phyloP scores from a whole-genome alignment of 2,888 invertebrate genomes.

The Eilema depressum region DNA sequence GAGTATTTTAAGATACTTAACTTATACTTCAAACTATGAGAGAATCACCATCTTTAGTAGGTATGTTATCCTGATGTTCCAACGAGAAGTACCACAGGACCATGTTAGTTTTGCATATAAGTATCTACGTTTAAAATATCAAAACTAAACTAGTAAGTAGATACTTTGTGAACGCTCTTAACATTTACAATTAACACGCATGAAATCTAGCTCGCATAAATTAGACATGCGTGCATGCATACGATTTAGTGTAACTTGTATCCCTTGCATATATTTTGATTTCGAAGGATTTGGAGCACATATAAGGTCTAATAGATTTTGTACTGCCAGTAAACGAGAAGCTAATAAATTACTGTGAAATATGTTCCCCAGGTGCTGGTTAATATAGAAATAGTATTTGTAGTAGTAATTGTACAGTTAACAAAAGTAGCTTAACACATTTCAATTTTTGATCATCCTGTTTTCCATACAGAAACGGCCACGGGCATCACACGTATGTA shows the following conservation, averaged over 20 bases:
- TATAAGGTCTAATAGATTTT: background rate
- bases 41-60: too few relatives aligned
- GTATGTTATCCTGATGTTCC: too few relatives aligned
- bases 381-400: background rate
- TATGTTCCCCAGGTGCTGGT: background rate
- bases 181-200: constrained; percentile 17
- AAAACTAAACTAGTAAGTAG: too few relatives aligned
- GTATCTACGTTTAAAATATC: too few relatives aligned
- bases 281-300: constrained; percentile 30
- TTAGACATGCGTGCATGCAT: constrained; percentile 37
- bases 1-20: too few relatives aligned
- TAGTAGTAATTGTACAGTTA: background rate
- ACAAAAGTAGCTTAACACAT: background rate
- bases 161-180: too few relatives aligned
- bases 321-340: background rate
- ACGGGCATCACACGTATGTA: too few relatives aligned
- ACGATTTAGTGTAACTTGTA: constrained; percentile 41
- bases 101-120: too few relatives aligned
- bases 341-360: constrained; percentile 3
- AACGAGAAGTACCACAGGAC: too few relatives aligned
- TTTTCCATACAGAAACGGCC: too few relatives aligned
- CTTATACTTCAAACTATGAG: too few relatives aligned
- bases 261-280: constrained; percentile 31
- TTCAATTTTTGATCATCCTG: background rate
- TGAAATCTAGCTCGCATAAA: constrained; percentile 42